These are phyloP conservation scores for Physocephala rufipes DNA, from an alignment of 2,888 invertebrate genomes.

Conservation along the genomic window DNA sequence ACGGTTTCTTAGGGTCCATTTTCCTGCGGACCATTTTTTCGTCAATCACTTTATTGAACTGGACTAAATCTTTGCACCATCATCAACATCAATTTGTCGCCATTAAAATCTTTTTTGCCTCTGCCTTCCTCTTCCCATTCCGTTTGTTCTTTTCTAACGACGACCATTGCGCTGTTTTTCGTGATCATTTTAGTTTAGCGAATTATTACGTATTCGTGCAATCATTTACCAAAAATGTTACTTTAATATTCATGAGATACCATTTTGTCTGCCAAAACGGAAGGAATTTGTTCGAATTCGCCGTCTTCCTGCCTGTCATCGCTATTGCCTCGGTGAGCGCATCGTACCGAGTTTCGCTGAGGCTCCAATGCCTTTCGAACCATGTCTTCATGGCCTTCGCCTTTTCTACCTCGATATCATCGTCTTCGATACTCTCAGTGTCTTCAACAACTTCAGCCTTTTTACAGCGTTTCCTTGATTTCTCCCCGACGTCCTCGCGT, in stretches of 20 bases:
- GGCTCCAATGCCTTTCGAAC: constrained; percentile 4
- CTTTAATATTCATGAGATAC: constrained; percentile 38
- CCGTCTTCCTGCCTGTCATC: constrained; percentile 3
- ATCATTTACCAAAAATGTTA: constrained; percentile 38
- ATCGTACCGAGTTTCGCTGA: background rate
- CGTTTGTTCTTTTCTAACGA: background rate
- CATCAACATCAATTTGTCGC: constrained; percentile 16
- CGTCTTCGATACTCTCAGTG: no score
- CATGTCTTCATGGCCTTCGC: background rate
- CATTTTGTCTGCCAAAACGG: constrained; percentile 34
- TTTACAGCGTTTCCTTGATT: no score
- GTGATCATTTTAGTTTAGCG: constrained; percentile 16
- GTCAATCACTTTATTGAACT: no score
- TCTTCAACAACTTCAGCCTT: no score
- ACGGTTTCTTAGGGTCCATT: no score
- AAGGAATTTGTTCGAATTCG: constrained; percentile 25
- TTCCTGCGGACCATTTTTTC: no score
- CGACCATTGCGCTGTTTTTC: constrained; percentile 8
- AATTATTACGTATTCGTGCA: constrained; percentile 38
- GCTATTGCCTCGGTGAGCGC: background rate
- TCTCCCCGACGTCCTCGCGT: constrained; percentile 18
- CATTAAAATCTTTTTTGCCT: constrained; percentile 1
- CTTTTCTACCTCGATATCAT: background rate
- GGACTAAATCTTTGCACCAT: no score
- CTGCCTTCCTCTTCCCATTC: background rate